These are phyloP conservation scores for Diorhabda elongata DNA, from an alignment of 1,140 invertebrate species.

Conservation along the genomic window DNA sequence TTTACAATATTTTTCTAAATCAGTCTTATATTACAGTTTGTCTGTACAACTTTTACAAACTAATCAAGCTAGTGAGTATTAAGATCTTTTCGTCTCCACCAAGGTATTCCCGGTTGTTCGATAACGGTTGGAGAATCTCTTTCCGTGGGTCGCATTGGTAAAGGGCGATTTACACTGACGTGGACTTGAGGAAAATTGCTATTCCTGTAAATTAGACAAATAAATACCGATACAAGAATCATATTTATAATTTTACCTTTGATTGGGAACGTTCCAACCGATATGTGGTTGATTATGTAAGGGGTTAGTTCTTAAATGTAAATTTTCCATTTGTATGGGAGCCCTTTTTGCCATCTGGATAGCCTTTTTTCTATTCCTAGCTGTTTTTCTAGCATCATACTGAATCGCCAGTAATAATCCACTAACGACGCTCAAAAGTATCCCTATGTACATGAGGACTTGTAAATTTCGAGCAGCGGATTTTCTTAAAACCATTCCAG, in stretches of 20 bases:
- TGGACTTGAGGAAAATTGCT: slow-evolving; percentile 32
- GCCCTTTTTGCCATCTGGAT: slow-evolving; percentile 36
- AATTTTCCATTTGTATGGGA: slow-evolving; percentile 39
- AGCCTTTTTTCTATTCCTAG: slow-evolving; percentile 47
- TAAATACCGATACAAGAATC: neutral
- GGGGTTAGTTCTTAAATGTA: slow-evolving; percentile 22
- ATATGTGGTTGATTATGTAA: slow-evolving; percentile 25
- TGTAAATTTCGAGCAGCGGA: slow-evolving; percentile 57
- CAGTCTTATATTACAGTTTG: neutral
- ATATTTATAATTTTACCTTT: slow-evolving; percentile 18
- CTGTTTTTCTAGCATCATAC: slow-evolving; percentile 56
- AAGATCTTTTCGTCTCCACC: slow-evolving; percentile 44
- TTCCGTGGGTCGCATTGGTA: slow-evolving; percentile 20
- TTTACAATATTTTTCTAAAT: neutral
- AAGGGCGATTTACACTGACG: slow-evolving; percentile 7
- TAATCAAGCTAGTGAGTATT: slow-evolving; percentile 16
- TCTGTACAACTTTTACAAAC: slow-evolving; percentile 1
- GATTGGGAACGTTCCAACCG: neutral
- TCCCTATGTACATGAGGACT: slow-evolving; percentile 60
- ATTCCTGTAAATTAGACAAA: slow-evolving; percentile 27
- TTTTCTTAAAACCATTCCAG: slow-evolving; percentile 55
- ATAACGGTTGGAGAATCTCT: slow-evolving; percentile 17
- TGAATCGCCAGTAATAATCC: slow-evolving; percentile 56
- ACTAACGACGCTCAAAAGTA: slow-evolving; percentile 56
- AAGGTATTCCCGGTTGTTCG: slow-evolving; percentile 44